These are phyloP conservation scores for Agrenia bidenticulata DNA, from an alignment of 2,888 invertebrate genomes.

Conservation along the genomic window DNA sequence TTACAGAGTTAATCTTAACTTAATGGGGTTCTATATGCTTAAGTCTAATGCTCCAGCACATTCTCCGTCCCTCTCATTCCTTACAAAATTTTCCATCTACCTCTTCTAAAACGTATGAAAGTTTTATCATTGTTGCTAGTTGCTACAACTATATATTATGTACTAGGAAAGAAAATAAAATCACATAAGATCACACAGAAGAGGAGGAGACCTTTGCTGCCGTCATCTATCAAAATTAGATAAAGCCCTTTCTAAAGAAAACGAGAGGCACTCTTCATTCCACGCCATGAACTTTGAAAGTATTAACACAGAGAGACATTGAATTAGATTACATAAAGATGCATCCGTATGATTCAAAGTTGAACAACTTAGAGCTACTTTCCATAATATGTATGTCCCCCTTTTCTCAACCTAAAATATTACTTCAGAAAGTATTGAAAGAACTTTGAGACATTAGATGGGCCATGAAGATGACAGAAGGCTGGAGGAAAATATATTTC, in stretches of 20 bases:
- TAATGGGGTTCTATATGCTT: background rate
- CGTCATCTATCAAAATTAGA: slow-evolving; percentile 10
- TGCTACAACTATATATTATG: too few relatives aligned
- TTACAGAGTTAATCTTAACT: slow-evolving; percentile 6
- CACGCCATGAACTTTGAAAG: slow-evolving; percentile 8
- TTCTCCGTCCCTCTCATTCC: too few relatives aligned
- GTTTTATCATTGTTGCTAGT: too few relatives aligned
- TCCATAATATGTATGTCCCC: too few relatives aligned
- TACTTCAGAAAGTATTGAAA: slow-evolving; percentile 1
- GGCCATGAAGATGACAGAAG: too few relatives aligned
- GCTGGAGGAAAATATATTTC: too few relatives aligned
- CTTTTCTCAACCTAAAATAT: too few relatives aligned
- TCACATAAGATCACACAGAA: background rate
- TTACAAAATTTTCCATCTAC: too few relatives aligned
- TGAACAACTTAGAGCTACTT: too few relatives aligned
- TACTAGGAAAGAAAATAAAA: too few relatives aligned
- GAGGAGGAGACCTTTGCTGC: background rate
- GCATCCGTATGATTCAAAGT: background rate
- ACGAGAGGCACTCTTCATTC: slow-evolving; percentile 7
- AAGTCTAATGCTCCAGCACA: too few relatives aligned
- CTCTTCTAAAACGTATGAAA: too few relatives aligned
- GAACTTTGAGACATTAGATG: background rate
- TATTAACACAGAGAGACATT: background rate
- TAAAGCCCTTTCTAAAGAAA: background rate
- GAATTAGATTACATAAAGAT: slow-evolving; percentile 4